A percentile compares a stretch with the other conserved stretches of the same genome.
Conservation (phyloP, 2,797 vertebrate species). For the Brachyalestes nurse region DNA sequence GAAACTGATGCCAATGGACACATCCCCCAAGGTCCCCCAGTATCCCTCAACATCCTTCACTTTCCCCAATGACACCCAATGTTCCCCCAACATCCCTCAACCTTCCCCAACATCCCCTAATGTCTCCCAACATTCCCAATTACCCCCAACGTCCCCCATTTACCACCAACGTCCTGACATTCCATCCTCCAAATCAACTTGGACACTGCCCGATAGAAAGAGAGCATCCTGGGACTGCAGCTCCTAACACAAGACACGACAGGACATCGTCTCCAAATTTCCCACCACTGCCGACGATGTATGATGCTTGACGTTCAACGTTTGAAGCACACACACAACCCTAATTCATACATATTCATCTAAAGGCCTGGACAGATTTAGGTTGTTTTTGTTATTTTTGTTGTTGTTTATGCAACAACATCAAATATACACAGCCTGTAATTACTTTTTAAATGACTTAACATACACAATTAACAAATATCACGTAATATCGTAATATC, state of each 20-base stretch:
- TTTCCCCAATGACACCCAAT: neutral
- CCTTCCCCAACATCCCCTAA: neutral
- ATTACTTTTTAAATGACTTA: no score
- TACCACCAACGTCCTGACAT: neutral
- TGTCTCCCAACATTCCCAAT: no score
- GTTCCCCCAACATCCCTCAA: neutral
- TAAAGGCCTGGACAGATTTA: constrained; percentile 24
- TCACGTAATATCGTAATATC: no score
- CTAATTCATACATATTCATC: neutral
- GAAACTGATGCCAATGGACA: constrained; percentile 51
- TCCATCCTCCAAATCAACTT: neutral
- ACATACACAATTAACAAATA: no score
- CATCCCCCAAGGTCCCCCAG: no score
- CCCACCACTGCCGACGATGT: constrained; percentile 24
- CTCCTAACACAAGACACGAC: constrained; percentile 28
- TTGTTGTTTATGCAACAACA: no score
- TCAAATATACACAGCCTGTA: no score
- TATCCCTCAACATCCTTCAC: no score
- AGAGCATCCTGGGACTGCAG: constrained; percentile 9
- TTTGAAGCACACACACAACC: constrained; percentile 15
- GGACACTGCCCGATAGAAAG: neutral
- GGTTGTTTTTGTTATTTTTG: no score
- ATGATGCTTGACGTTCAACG: no score
- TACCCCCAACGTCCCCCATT: no score
- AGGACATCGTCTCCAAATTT: neutral